Base-by-base conservation (phyloP, 53 echinoderm and acorn worm genomes). In the Stichopus horrens region DNA sequence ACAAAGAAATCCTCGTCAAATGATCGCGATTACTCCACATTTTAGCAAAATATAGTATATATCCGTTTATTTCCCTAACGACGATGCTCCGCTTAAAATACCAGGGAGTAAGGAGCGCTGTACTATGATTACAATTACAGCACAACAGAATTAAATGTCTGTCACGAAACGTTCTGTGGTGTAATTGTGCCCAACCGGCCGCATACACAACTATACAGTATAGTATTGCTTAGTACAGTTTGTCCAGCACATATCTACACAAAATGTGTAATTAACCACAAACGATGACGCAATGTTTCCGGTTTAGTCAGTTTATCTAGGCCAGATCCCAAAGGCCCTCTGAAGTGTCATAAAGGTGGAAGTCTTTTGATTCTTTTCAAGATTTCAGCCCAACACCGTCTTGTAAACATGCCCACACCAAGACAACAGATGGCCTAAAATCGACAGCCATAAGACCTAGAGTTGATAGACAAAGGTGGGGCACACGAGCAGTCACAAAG, bases 251-350 rank as follows among this genome's bases (percentile, higher is more conserved):
- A 71, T 71, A 71, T 71, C 71, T 18, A 37, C 7, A 16, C 71
- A 71, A 71, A 71, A 71, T 71, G 71, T 71, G 71, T 71, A 71
- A 13, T 71, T 71, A 18, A 71, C 14, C 71, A 4, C 16, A 13
- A 71, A 76, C 51, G 53, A 76, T 76, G 78, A 78, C 78, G 78
- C 55, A 78, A 78, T 52, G 55, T 53, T 78, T 78, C 78, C 78
- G 54, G 54, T 78, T 78, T 11, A 23, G 76, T 23, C 76, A 76
- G 19, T 71, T 71, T 4, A 18, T 13, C 14, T 18, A 6, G 5
- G 71, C 37, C 37, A 37, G 37, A 37, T 0, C 37, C 37, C 37
- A 37, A 37, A 37, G 37, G 37, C 37, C 37, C 37, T 37, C 37
- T 37, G 37, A 37, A 37, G 37, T 37, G 37, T 37, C 37, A 37